Conservation (phyloP, 30 jellyfish, hydroid and myxozoan genomes). For the Nemopilema nomurai region DNA sequence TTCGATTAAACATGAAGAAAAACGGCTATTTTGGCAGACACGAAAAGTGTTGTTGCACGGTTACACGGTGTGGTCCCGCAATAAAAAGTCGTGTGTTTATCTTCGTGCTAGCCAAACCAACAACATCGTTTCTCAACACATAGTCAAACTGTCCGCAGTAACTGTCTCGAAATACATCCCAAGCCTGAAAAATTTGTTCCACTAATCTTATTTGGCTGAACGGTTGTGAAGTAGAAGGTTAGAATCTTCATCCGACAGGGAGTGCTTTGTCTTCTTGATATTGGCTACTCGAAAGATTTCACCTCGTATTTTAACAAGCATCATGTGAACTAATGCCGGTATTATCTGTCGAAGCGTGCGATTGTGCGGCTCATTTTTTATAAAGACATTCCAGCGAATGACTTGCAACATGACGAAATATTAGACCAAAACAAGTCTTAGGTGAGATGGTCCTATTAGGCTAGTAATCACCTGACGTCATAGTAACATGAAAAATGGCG, state of each 20-base stretch:
- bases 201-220: neutral
- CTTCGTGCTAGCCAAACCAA: neutral
- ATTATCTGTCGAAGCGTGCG: too few species aligned
- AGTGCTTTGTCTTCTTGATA: neutral
- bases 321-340: too few species aligned
- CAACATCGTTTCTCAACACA: neutral
- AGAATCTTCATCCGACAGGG: neutral
- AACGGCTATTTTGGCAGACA: neutral
- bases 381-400: too few species aligned
- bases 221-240: neutral
- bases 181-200: neutral
- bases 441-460: too few species aligned
- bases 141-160: neutral
- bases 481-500: too few species aligned
- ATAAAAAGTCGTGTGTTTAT: neutral
- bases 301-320: too few species aligned
- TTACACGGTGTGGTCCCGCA: neutral
- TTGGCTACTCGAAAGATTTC: too few species aligned
- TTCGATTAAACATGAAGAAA: neutral
- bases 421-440: too few species aligned
- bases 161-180: neutral
- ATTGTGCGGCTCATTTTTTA: too few species aligned
- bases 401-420: too few species aligned
- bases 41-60: neutral
- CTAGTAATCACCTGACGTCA: too few species aligned